Base-by-base conservation (phyloP, 2,797 vertebrate genomes). In the Sciurus vulgaris region DNA sequence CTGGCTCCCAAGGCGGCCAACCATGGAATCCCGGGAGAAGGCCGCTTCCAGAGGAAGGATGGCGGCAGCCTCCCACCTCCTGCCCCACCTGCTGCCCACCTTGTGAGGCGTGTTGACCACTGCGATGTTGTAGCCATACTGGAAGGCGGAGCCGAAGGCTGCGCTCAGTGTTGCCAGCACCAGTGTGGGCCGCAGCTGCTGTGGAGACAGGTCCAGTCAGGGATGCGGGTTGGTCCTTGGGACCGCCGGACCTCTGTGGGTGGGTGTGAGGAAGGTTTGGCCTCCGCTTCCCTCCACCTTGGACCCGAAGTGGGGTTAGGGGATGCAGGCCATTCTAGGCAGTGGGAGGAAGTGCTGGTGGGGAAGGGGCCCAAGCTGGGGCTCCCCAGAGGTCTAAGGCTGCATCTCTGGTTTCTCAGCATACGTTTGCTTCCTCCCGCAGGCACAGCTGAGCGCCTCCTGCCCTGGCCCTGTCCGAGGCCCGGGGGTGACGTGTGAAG, bases 51-150 rank as follows among this genome's bases (percentile, higher is more conserved):
- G 14, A n/a, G 30, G 38, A 1, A n/a, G 33, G 38, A 63, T 30
- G 38, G 81, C 0, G 6, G 14, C 63, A 7, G 47, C 47, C 24
- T 30, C 63, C 49, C n/a, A 2, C 35, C 30, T 30, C 13, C 72
- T 7, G 4, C 2, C 24, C 1, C 22, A 7, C 69, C 22, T 15
- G 7, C 10, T 5, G 17, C 98, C 84, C 98, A 99, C 99, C 93
- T 87, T 97, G 67, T 99, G 97, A 3, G 99, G 99, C 24, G 99
- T 99, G 98, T 99, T 99, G 97, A 99, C 97, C 61, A 98, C 99
- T 1, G 99, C 98, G 38, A 99, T 98, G 26, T 99, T 99, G 97
- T 99, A 99, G 44, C 99, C 99, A 0, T 99, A 99, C 97, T 99
- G 99, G 98, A 99, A 99, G 28, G 99, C 99, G 0, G 99, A 99